Base-by-base conservation (phyloP, 2,888 invertebrate species). In the Acrocyrtus sp. region DNA sequence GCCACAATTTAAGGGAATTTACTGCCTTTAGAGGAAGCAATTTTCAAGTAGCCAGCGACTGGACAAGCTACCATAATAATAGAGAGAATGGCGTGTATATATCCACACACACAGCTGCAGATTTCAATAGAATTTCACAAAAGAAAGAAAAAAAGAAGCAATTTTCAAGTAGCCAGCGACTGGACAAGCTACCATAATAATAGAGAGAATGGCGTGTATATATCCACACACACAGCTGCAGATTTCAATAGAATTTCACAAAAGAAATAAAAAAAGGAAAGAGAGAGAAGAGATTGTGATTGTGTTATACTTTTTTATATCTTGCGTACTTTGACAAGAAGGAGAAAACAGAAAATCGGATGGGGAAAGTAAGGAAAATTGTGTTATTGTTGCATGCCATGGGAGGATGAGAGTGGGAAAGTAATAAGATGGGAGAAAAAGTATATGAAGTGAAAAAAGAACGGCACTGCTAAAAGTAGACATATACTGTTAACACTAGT, bases 1-100 rank as follows among this genome's bases (percentile, higher is more conserved):
- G 72, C 58, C 65, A 72, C 72, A 72, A 72, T 72, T 72, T 65
- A 72, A 65, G 65, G 70, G 60, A 72, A 72, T 72, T 72, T 72
- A 72, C 58, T 26, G 72, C 65, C 51, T 65, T 51, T 65, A 34
- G 58, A 72, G 65, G 72, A 51, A 72, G 72, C 58, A 65, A 72
- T 65, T 67, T 72, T 72, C 72, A 65, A 65, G 58, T 57, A 53
- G 70, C 62, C 70, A 54, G n/a, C n/a, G n/a, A 70, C 70, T 63
- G 70, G 56, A 62, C 62, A 62, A n/a, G 61, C 61, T 43, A 69
- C 50, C 56, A 62, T 57, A 61, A 56, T 48, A 51, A 67, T 51
- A 54, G 17, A 50, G 27, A 26, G n/a, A n/a, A n/a, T n/a, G n/a
- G n/a, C n/a, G n/a, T n/a, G n/a, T n/a, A n/a, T n/a, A n/a, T n/a